Base-by-base conservation (phyloP, 2,888 invertebrate genomes). In the Ametastegia equiseti region DNA sequence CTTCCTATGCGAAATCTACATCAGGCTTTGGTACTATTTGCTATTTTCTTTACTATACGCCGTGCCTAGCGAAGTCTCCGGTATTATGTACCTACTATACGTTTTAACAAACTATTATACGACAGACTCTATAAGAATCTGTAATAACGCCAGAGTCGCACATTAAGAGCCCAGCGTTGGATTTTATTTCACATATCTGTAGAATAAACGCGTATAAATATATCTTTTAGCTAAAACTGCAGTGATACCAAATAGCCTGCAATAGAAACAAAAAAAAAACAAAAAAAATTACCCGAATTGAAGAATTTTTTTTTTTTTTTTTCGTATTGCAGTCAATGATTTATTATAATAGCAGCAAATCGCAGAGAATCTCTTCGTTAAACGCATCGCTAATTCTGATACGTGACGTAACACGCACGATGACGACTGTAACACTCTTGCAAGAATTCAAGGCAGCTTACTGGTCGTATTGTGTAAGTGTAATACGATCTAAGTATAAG, bases 351-450 rank as follows among this genome's bases (percentile, higher is more conserved):
- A 42, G 9, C n/a, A n/a, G n/a, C n/a, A n/a, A n/a, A n/a, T n/a
- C n/a, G 15, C 5, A 23, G 6, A 45, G 6, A 42, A 42, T 6
- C 30, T 45, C 13, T 45, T 11, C n/a, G n/a, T 47, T 42, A 42
- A 71, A 47, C 45, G 71, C 71, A 71, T 71, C 47, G 71, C 71
- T 71, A 71, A 71, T 71, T 71, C 47, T 71, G 71, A 71, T 47
- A 27, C 47, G 47, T 71, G 71, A 47, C 71, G 71, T 45, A 45
- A 45, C 9, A 11, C 13, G 27, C 7, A 9, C 9, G 60, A 67
- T 2, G 19, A 4, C 9, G 19, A 19, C 67, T 60, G 11, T 42
- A 23, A 54, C 54, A 54, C 4, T 42, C 42, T 33, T 33, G n/a
- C n/a, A 27, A 69, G 13, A 36, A 67, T 6, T 36, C 39, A 39